Evolutionary conservation across 2,797 vertebrate genomes (phyloP), one percentile per base, ranked within the genome.

Genomic region (Acanthurus leucopareius): DNA sequence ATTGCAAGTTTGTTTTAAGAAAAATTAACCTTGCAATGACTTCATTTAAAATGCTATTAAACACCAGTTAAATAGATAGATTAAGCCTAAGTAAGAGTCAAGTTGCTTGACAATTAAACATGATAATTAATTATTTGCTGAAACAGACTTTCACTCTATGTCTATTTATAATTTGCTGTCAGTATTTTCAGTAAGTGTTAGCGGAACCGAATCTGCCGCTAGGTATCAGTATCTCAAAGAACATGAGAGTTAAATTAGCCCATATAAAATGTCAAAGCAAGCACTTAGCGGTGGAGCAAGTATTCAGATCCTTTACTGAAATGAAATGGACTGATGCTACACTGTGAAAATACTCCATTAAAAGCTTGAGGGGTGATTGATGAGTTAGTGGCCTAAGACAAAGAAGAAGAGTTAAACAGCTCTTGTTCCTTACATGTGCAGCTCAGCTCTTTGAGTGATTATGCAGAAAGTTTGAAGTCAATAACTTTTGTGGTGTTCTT

Each of bases 131-230:
- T 9, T 48, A 69, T 54, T 28, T 48, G 40, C 25, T 15, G 11
- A 60, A 45, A 59, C 35, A 20, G 22, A 51, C 20, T 32, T 42
- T 40, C 35, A 59, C 22, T 58, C 11, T 49, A 15, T 22, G 38
- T 69, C 32, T 69, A 56, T 45, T 25, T 56, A 38, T 61, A 62
- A 54, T 38, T 25, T 68, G 48, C 52, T 22, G 16, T 48, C 45
- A 57, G 42, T 28, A 5, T n/a, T 52, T 2, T 42, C 28, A n/a
- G 9, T 60, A 68, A n/a, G 59, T 5, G 20, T 11, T 51, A 4
- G 10, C 19, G 3, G 10, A 19, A 38, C 15, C 35, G 51, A 51
- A 22, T 25, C 38, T 56, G 38, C 17, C 11, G n/a, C 28, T 10
- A 40, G 38, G 9, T 20, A 25, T 68, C 64, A 40, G 20, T 16